phyloP scores from a whole-genome alignment of 2,113 vertebrate species.

The Dipodomys spectabilis region DNA sequence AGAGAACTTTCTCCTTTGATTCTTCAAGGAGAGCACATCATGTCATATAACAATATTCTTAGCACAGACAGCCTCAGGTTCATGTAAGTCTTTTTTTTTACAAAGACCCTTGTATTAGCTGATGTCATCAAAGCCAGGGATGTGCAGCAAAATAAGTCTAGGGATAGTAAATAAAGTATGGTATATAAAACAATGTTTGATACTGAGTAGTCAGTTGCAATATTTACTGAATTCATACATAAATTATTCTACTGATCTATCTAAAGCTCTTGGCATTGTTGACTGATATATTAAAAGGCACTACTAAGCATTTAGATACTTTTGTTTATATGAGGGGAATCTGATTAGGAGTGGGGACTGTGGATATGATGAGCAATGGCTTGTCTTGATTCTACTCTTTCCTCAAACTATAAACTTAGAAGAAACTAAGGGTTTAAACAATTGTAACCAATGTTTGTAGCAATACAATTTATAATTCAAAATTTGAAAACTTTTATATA shows the following conservation, averaged over 20 bases:
- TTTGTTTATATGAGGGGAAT: neutral
- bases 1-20: neutral
- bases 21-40: neutral
- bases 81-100: neutral
- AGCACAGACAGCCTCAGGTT: neutral
- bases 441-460: too few relatives aligned
- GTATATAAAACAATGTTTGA: too few relatives aligned
- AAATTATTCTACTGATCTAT: neutral
- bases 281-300: neutral
- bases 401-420: too few relatives aligned
- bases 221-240: neutral
- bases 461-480: too few relatives aligned
- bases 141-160: neutral
- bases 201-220: too few relatives aligned
- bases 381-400: too few relatives aligned
- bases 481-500: too few relatives aligned
- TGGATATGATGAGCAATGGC: neutral
- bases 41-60: neutral
- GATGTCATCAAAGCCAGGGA: neutral
- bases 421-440: too few relatives aligned
- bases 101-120: neutral
- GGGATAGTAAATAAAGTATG: neutral
- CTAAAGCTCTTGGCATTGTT: too few relatives aligned
- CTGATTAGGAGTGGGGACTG: neutral
- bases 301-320: neutral